Evolutionary conservation across 2,888 invertebrate species (phyloP).

Genomic region (Lithosia quadra): DNA sequence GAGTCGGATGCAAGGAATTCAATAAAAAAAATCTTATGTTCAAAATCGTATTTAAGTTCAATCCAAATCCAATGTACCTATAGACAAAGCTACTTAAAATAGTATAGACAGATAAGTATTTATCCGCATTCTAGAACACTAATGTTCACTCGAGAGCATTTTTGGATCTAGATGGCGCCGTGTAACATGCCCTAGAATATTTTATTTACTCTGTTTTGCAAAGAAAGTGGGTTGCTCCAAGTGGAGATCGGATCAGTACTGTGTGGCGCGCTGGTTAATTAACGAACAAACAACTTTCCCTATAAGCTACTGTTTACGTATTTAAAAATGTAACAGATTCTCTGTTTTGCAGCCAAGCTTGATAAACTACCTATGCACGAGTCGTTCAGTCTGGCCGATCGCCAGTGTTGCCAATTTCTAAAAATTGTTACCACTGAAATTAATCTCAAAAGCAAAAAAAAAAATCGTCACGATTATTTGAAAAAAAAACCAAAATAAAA

Average conservation of each 20-base stretch:
- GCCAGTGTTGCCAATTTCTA: background rate
- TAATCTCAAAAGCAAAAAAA: no score
- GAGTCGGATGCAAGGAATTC: no score
- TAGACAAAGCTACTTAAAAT: no score
- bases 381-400: background rate
- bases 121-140: no score
- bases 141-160: no score
- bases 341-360: background rate
- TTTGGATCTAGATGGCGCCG: background rate
- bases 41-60: no score
- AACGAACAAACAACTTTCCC: background rate
- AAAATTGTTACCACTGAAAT: background rate
- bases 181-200: background rate
- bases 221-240: background rate
- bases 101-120: no score
- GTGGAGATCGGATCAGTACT: background rate
- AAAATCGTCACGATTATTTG: background rate
- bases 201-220: background rate
- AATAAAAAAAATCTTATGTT: no score
- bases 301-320: background rate
- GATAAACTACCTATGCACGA: background rate
- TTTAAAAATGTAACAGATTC: background rate
- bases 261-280: background rate
- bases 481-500: background rate
- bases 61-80: no score